A percentile compares a stretch with the other conserved stretches of the same genome.
Evolutionary conservation across 2,888 invertebrate species (phyloP).

Genomic region (Tinea semifulvella): DNA sequence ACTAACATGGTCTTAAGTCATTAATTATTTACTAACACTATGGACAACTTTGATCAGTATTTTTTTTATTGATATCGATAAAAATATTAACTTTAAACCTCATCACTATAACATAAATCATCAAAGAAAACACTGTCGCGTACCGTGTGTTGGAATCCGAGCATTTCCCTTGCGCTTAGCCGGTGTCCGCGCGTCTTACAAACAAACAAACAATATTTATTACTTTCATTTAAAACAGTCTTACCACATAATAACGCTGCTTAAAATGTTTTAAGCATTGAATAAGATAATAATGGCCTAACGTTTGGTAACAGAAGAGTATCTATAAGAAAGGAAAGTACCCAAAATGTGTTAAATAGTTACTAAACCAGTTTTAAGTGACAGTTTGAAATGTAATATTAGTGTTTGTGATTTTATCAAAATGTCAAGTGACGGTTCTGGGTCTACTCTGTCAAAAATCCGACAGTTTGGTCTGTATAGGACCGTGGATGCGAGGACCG

Average conservation of each 20-base stretch:
- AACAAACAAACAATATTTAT: constrained; percentile 21
- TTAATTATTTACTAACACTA: no score
- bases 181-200: constrained; percentile 31
- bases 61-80: constrained; percentile 7
- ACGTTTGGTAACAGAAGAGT: no score
- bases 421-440: constrained; percentile 50
- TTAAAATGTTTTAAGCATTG: neutral
- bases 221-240: neutral
- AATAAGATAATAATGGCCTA: no score
- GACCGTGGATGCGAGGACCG: constrained; percentile 48
- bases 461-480: constrained; percentile 52
- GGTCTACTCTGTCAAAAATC: constrained; percentile 31
- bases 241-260: neutral
- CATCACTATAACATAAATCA: constrained; percentile 12
- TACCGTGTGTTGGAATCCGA: constrained; percentile 9
- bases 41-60: no score
- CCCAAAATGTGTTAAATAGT: no score
- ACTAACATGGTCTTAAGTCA: no score
- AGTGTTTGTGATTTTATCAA: neutral
- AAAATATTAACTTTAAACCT: neutral
- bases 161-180: constrained; percentile 27
- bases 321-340: no score
- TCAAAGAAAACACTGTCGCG: constrained; percentile 14
- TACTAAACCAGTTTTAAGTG: no score
- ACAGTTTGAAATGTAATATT: no score